Evolutionary conservation across 2,797 vertebrate genomes (phyloP).

Genomic region (Iguana delicatissima): DNA sequence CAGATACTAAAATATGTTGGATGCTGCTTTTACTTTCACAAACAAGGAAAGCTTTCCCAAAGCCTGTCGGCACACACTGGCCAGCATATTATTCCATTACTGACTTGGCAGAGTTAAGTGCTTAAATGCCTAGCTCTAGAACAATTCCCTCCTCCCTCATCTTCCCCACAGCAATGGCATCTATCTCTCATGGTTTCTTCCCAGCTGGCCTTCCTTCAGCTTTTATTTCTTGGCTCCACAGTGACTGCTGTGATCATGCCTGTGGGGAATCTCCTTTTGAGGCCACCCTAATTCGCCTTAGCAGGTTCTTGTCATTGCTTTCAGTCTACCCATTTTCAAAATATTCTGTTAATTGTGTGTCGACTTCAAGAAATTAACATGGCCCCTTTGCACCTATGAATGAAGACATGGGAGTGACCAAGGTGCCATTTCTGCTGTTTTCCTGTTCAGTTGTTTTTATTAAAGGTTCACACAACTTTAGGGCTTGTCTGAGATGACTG

Average conservation of each 20-base stretch:
- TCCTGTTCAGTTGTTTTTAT: neutral
- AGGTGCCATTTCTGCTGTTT: fast-evolving
- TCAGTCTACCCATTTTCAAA: neutral
- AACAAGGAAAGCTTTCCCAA: slow-evolving; percentile 75
- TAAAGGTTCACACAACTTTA: neutral
- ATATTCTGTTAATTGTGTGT: neutral
- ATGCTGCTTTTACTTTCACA: slow-evolving; percentile 74
- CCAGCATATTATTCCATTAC: slow-evolving; percentile 77
- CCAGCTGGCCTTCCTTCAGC: slow-evolving; percentile 72
- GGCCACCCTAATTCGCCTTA: slow-evolving; percentile 38
- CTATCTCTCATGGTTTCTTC: slow-evolving; percentile 71
- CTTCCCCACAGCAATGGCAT: slow-evolving; percentile 68
- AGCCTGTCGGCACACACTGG: slow-evolving; percentile 73
- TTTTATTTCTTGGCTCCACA: slow-evolving; percentile 69
- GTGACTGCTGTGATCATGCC: slow-evolving; percentile 63
- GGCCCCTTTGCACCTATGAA: neutral
- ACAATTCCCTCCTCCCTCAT: neutral
- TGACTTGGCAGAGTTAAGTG: slow-evolving; percentile 75
- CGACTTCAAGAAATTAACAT: neutral
- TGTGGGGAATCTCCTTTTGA: slow-evolving; percentile 48
- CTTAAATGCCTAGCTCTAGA: slow-evolving; percentile 64
- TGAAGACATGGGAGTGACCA: neutral
- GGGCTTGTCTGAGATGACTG: neutral
- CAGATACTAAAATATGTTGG: slow-evolving; percentile 69
- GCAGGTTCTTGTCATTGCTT: neutral